These are phyloP conservation scores for Sinocyclocheilus rhinocerous DNA, from an alignment of 2,113 vertebrate species.

Conservation along the genomic window DNA sequence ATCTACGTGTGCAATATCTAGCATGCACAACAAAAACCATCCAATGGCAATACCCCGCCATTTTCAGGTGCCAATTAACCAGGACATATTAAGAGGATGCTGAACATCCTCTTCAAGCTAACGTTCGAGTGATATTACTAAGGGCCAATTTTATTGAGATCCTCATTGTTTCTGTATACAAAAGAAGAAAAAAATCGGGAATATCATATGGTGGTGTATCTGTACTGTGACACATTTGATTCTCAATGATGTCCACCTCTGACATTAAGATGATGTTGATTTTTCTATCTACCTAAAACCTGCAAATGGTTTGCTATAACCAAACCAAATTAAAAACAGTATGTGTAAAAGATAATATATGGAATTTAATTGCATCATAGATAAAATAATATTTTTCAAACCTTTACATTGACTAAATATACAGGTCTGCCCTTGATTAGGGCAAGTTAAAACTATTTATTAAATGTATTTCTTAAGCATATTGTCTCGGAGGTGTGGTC, in stretches of 20 bases:
- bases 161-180: conserved; percentile 44
- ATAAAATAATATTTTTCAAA: conserved; percentile 77
- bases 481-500: conserved; percentile 25
- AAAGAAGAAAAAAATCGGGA: conserved; percentile 52
- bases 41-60: conserved; percentile 31
- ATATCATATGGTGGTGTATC: conserved; percentile 61
- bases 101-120: conserved; percentile 43
- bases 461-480: conserved; percentile 73
- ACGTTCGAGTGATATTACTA: conserved; percentile 7
- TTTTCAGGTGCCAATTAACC: conserved; percentile 71
- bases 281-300: conserved; percentile 44
- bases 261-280: conserved; percentile 44
- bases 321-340: conserved; percentile 42
- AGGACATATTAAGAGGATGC: conserved; percentile 41
- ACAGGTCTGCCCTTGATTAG: conserved; percentile 66
- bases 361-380: conserved; percentile 54
- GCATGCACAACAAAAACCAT: conserved; percentile 59
- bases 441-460: conserved; percentile 71
- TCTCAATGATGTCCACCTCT: conserved; percentile 51
- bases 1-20: conserved; percentile 57
- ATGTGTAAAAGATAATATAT: conserved; percentile 45
- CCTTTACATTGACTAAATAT: conserved; percentile 72
- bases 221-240: conserved; percentile 67
- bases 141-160: conserved; percentile 43
- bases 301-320: conserved; percentile 37